Evolutionary conservation across 2,888 invertebrate species (phyloP), one percentile per base, ranked within the genome.

Genomic region (Acleris laterana): DNA sequence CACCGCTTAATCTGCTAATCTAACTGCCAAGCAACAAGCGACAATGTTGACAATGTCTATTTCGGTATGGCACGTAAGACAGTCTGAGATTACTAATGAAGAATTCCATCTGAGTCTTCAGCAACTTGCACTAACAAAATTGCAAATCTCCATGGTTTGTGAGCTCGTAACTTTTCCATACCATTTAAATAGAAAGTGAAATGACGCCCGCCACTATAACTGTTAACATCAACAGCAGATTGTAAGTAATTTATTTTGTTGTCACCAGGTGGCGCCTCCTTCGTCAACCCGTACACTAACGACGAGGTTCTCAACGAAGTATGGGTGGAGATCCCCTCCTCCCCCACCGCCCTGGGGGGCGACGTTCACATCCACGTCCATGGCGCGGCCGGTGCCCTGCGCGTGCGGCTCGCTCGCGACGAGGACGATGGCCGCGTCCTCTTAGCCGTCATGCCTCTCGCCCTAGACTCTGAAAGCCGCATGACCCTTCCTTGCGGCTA

Each of bases 291-390:
- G 1, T 89, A 86, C 80, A 75, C 81, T 11, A 86, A 80, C 71
- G 88, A 89, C 73, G 89, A 89, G 48, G 81, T 82, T 65, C 84
- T 93, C 51, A 86, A 81, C 73, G 85, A 90, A 84, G 87, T 92
- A 91, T 92, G 95, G 90, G 92, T 96, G 77, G 94, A 95, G 81
- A 94, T 96, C 75, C 96, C 97, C n/a, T 94, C 95, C 72, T 94
- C 95, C 55, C 95, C 97, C 82, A 95, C 95, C 68, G 97, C 97
- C 38, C 90, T 97, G 74, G 96, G 96, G 73, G 97, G 97, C 71
- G 97, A 97, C 85, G 94, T 97, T 68, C 95, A 95, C 82, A 94
- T 97, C 73, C 94, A 94, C 83, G 94, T 97, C 75, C 94, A 93
- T 80, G 94, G 81, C 83, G 93, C 80, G 81, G 85, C 77, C 68